phyloP scores from a whole-genome alignment of 2,797 vertebrate species.

The Novumbra hubbsi region DNA sequence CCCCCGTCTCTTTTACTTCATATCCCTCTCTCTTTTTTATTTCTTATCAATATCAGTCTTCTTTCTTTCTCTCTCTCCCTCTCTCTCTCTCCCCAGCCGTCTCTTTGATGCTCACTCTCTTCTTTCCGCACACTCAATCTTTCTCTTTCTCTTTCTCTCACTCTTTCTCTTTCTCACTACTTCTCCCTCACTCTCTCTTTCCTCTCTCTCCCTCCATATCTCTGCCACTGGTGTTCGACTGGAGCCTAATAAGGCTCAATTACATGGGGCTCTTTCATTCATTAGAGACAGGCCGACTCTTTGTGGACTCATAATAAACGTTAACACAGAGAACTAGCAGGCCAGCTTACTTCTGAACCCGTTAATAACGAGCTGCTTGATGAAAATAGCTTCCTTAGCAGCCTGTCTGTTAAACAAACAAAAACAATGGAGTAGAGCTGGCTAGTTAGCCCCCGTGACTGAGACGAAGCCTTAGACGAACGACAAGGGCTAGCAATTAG shows the following conservation, averaged over 20 bases:
- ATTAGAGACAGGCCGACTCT: slow-evolving; percentile 86
- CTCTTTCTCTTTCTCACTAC: background rate
- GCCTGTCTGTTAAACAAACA: slow-evolving; percentile 84
- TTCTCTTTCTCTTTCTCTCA: background rate
- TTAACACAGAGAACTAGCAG: slow-evolving; percentile 86
- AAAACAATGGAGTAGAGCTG: slow-evolving; percentile 74
- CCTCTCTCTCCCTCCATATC: slow-evolving; percentile 27
- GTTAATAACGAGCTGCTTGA: slow-evolving; percentile 87
- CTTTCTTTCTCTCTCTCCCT: slow-evolving; percentile 33
- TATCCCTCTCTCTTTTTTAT: slow-evolving; percentile 44
- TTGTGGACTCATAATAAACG: slow-evolving; percentile 88
- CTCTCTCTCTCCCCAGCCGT: slow-evolving; percentile 54
- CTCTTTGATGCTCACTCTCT: slow-evolving; percentile 56
- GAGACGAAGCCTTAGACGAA: slow-evolving; percentile 86
- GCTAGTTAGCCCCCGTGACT: slow-evolving; percentile 89
- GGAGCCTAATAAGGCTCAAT: slow-evolving; percentile 88
- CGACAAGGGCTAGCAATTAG: slow-evolving; percentile 94
- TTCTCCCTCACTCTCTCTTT: slow-evolving; percentile 28
- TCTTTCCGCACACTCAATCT: slow-evolving; percentile 51
- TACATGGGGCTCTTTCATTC: slow-evolving; percentile 83
- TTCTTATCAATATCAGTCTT: background rate
- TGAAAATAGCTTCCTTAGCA: slow-evolving; percentile 86
- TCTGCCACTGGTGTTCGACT: slow-evolving; percentile 51
- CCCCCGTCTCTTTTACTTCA: slow-evolving; percentile 35
- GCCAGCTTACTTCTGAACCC: slow-evolving; percentile 90